Evolutionary conservation across 2,888 invertebrate species (phyloP), one percentile per base, ranked within the genome.

Genomic region (Parnassius glacialis): DNA sequence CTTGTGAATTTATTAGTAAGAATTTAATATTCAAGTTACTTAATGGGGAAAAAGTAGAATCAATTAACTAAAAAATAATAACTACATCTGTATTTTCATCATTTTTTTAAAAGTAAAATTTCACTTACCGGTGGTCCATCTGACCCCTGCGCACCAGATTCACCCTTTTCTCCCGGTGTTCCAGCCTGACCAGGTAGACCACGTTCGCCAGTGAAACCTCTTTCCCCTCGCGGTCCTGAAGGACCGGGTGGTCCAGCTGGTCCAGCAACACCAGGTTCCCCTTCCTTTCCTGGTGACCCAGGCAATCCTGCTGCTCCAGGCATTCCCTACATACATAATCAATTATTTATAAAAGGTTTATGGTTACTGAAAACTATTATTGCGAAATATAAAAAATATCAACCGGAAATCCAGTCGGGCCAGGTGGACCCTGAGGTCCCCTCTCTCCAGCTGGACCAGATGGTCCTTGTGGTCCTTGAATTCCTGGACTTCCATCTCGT

Each of bases 391-490:
- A 44, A n/a, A 20, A 41, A 41, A 55, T 9, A 16, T 7, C 11
- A 16, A 95, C 96, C 81, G 95, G 96, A 74, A 96, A 96, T 60
- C 97, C 97, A 74, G 95, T 93, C 1, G 95, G 93, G 52, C 97
- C 97, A 11, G 94, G 89, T 2, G 94, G 91, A 0, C 97, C 97
- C 7, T 94, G 92, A 9, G 95, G 93, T 58, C 97, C 97, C 74
- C 97, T 87, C 75, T 95, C 94, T 42, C 96, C 96, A 68, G 94
- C 92, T 42, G 93, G 83, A n/a, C 96, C 96, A 5, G 93, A 85
- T 1, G 94, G 92, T 2, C 96, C 96, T 56, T 94, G 95, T 2
- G 94, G 92, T 13, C 96, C 97, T 78, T 94, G 94, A 1, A 93
- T 92, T 10, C 97, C 97, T 20, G 94, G 93, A 64, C 93, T 92